These are phyloP conservation scores for Sebastes itinus DNA, from an alignment of 2,797 vertebrate genomes.

Conservation along the genomic window DNA sequence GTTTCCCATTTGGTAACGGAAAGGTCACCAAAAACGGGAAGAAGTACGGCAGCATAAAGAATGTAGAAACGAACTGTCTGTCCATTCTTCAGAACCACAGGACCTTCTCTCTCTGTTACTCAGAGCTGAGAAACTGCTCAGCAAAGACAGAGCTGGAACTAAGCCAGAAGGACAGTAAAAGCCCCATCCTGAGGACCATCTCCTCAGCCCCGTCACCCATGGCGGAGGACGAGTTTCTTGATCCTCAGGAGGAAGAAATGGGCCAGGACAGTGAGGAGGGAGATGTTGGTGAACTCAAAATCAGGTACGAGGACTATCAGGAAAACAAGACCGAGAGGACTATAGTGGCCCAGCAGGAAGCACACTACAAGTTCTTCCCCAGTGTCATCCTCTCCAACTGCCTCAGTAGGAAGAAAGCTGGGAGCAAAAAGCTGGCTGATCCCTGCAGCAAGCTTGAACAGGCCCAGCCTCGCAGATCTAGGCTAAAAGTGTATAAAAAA, in stretches of 20 bases:
- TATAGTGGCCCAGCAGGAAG: slow-evolving; percentile 94
- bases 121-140: slow-evolving; percentile 79
- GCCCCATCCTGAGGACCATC: slow-evolving; percentile 68
- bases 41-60: slow-evolving; percentile 91
- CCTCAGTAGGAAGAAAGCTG: slow-evolving; percentile 88
- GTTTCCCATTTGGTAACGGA: slow-evolving; percentile 86
- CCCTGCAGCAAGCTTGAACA: slow-evolving; percentile 82
- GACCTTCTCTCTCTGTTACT: slow-evolving; percentile 81
- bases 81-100: slow-evolving; percentile 82
- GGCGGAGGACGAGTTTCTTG: slow-evolving; percentile 65
- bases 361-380: slow-evolving; percentile 98
- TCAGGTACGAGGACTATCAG: slow-evolving; percentile 97
- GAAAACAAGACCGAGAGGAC: slow-evolving; percentile 94
- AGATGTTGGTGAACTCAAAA: slow-evolving; percentile 94
- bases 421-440: slow-evolving; percentile 71
- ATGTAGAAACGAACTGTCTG: slow-evolving; percentile 86
- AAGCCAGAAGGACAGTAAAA: slow-evolving; percentile 72
- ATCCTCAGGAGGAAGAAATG: slow-evolving; percentile 65
- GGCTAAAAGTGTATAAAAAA: slow-evolving; percentile 89
- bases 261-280: slow-evolving; percentile 85
- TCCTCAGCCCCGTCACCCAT: slow-evolving; percentile 61
- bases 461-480: slow-evolving; percentile 84
- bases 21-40: slow-evolving; percentile 87
- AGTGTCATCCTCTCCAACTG: slow-evolving; percentile 99
- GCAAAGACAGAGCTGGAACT: slow-evolving; percentile 75